Percentiles rank a stretch among this genome's conserved stretches.
These are phyloP conservation scores for Paedocypris sp. DNA, from an alignment of 2,113 vertebrate genomes.

Conservation along the genomic window DNA sequence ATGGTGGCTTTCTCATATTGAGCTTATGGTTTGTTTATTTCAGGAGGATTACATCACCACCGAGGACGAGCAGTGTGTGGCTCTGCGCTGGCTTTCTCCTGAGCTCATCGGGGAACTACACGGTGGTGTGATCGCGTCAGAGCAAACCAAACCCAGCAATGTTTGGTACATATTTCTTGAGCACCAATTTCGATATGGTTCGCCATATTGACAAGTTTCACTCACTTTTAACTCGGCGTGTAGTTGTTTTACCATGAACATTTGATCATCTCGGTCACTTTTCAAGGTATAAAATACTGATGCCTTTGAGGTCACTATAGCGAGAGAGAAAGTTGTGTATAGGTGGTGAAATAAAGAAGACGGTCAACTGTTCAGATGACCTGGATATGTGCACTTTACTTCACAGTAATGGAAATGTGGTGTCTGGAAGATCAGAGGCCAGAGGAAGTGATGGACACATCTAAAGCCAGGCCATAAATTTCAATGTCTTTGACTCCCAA, in stretches of 20 bases:
- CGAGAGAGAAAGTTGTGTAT: too few species aligned
- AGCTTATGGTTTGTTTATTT: neutral
- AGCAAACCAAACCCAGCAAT: conserved; percentile 85
- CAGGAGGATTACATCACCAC: conserved; percentile 95
- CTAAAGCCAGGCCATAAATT: neutral
- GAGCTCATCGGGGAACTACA: conserved; percentile 87
- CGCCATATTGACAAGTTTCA: too few species aligned
- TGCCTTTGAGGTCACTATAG: too few species aligned
- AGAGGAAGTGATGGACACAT: neutral
- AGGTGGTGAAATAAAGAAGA: too few species aligned
- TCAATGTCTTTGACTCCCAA: neutral
- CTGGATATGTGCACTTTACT: too few species aligned
- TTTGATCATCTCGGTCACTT: too few species aligned
- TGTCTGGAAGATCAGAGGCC: neutral
- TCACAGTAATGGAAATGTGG: neutral
- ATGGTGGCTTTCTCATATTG: too few species aligned
- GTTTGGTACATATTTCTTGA: conserved; percentile 94
- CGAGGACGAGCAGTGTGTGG: conserved; percentile 77
- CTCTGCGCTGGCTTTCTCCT: conserved; percentile 90
- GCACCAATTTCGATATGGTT: too few species aligned
- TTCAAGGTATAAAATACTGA: too few species aligned
- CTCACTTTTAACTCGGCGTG: too few species aligned
- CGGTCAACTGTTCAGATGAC: too few species aligned
- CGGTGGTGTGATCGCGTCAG: conserved; percentile 78
- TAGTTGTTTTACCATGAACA: neutral